A percentile compares a stretch with the other conserved stretches of the same genome.
Evolutionary conservation across 2,888 invertebrate species (phyloP).

Genomic region (Ormyrus thymus): DNA sequence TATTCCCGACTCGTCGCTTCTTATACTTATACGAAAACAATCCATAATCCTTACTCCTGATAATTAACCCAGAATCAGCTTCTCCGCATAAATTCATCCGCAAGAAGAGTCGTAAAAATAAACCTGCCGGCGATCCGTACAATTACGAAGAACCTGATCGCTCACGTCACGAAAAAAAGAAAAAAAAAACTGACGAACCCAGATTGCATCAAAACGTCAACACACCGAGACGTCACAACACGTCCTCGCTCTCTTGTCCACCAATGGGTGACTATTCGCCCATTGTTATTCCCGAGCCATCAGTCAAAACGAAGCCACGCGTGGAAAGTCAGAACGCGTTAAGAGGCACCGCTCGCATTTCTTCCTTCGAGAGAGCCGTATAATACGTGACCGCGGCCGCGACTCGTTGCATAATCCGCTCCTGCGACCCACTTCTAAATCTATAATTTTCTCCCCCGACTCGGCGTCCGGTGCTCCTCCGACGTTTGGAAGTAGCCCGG

Average conservation of each 20-base stretch:
- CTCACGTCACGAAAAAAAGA: too few relatives aligned
- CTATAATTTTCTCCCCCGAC: constrained; percentile 22
- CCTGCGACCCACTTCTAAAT: constrained; percentile 50
- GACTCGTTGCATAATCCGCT: constrained; percentile 31
- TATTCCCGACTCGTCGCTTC: neutral
- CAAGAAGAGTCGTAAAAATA: neutral
- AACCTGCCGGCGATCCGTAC: too few relatives aligned
- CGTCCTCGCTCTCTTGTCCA: too few relatives aligned
- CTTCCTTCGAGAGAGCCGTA: constrained; percentile 11
- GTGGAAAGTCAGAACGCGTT: constrained; percentile 20
- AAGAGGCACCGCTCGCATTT: constrained; percentile 22
- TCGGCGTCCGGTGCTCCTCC: neutral
- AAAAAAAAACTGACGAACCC: too few relatives aligned
- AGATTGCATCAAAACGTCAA: too few relatives aligned
- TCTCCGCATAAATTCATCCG: neutral
- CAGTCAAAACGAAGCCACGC: neutral
- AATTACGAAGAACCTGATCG: too few relatives aligned
- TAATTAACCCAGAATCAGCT: neutral
- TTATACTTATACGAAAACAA: neutral
- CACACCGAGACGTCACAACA: too few relatives aligned
- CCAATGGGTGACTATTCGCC: neutral
- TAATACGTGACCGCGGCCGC: constrained; percentile 41
- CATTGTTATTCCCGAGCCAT: constrained; percentile 10
- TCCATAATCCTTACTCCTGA: neutral
- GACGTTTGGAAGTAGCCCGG: too few relatives aligned